Percentiles rank a stretch among this genome's conserved stretches.
Evolutionary conservation across 2,113 vertebrate genomes (phyloP).

Genomic region (Gobiocypris rarus): DNA sequence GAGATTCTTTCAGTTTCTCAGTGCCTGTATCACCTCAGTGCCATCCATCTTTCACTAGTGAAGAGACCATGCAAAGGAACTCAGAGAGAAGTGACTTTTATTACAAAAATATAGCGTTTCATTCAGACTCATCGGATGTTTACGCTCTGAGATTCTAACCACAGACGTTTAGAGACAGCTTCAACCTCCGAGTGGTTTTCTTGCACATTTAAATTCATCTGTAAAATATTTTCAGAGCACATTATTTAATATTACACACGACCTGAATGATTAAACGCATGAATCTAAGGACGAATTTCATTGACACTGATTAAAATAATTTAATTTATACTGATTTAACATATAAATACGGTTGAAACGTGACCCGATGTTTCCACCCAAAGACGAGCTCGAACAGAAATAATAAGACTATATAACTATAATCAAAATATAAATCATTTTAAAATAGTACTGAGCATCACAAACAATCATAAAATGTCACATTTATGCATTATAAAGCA

Average conservation of each 20-base stretch:
- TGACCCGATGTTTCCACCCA: not conserved
- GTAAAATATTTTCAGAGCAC: not conserved
- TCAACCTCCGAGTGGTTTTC: no score
- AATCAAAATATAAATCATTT: not conserved
- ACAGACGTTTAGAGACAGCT: no score
- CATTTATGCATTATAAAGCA: not conserved
- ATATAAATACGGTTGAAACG: not conserved
- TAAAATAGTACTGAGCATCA: not conserved
- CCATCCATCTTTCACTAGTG: not conserved
- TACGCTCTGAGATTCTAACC: no score
- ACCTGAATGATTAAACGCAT: not conserved
- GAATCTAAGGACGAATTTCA: no score
- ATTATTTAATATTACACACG: not conserved
- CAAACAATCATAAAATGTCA: not conserved
- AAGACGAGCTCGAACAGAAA: no score
- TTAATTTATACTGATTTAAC: no score
- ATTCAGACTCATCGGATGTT: not conserved
- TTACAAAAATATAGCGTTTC: slow-evolving; percentile 55
- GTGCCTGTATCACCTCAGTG: no score
- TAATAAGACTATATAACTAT: not conserved
- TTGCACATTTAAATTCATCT: not conserved
- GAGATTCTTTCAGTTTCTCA: not conserved
- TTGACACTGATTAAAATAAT: no score
- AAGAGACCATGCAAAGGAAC: slow-evolving; percentile 53
- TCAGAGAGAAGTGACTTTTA: slow-evolving; percentile 20